Percentiles rank a stretch among this genome's conserved stretches.
These are phyloP conservation scores for Synergus japonicus DNA, from an alignment of 2,888 invertebrate species.

Conservation along the genomic window DNA sequence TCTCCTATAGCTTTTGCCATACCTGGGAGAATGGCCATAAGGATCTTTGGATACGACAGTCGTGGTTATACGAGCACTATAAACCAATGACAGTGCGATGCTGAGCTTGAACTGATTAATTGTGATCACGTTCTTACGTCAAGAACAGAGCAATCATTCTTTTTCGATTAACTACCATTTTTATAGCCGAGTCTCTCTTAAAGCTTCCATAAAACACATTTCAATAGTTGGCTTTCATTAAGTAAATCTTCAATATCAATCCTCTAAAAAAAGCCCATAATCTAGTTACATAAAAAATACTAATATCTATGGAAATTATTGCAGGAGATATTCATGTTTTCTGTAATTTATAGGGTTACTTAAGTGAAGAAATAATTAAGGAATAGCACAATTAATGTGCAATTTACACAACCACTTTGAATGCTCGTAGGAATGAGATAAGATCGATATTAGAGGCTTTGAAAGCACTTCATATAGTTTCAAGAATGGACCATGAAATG, in stretches of 20 bases:
- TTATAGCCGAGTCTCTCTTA: not conserved
- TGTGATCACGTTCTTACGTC: slow-evolving; percentile 14
- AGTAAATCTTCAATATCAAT: not conserved
- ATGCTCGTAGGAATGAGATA: not conserved
- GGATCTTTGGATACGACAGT: slow-evolving; percentile 2
- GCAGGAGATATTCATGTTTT: too few species aligned
- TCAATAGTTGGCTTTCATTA: not conserved
- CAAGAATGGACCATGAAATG: not conserved
- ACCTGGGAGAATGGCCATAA: slow-evolving; percentile 28
- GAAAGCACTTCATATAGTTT: not conserved
- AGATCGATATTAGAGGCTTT: slow-evolving; percentile 25
- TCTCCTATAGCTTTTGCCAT: slow-evolving; percentile 21
- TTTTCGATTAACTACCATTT: slow-evolving; percentile 13
- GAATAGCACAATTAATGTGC: not conserved
- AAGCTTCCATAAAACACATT: slow-evolving; percentile 1
- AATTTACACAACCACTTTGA: not conserved
- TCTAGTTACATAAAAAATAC: too few species aligned
- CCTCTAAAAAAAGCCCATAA: too few species aligned
- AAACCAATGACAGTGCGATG: slow-evolving; percentile 27
- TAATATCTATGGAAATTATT: too few species aligned
- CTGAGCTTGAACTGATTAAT: slow-evolving; percentile 34
- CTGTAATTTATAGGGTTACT: not conserved
- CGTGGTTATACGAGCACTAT: slow-evolving; percentile 28
- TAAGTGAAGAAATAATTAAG: not conserved
- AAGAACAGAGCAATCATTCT: slow-evolving; percentile 1